Conservation (phyloP, 1,140 invertebrate species). For the Holotrichia oblita region DNA sequence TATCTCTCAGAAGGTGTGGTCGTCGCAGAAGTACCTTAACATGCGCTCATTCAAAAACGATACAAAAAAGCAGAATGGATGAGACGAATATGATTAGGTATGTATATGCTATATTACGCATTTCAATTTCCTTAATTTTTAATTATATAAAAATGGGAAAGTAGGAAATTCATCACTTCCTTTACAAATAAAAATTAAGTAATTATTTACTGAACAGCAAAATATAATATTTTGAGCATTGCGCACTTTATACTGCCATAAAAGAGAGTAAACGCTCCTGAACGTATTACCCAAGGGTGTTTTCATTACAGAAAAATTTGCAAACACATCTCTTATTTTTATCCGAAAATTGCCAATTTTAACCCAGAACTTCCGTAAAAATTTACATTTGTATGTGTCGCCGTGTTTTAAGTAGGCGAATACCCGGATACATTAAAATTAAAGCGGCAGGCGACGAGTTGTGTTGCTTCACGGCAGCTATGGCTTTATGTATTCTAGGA, state of each 20-base stretch:
- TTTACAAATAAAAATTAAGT: no score
- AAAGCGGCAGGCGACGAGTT: background rate
- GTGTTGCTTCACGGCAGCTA: background rate
- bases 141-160: no score
- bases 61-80: no score
- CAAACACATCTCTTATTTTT: background rate
- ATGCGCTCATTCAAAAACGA: no score
- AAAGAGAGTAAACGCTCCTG: background rate
- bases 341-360: constrained; percentile 15
- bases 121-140: no score
- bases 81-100: no score
- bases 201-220: background rate
- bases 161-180: no score
- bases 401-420: background rate
- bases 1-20: no score
- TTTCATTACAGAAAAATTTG: background rate
- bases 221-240: background rate
- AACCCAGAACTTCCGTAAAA: background rate
- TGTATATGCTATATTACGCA: no score
- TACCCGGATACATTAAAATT: background rate
- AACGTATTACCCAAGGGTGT: background rate
- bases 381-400: background rate
- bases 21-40: no score
- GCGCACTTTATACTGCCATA: background rate
- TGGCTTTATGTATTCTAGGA: background rate